A percentile compares a stretch with the other conserved stretches of the same genome.
These are phyloP conservation scores for Platygyra sinensis DNA, from an alignment of 64 coral and sea anemone species.

Conservation along the genomic window DNA sequence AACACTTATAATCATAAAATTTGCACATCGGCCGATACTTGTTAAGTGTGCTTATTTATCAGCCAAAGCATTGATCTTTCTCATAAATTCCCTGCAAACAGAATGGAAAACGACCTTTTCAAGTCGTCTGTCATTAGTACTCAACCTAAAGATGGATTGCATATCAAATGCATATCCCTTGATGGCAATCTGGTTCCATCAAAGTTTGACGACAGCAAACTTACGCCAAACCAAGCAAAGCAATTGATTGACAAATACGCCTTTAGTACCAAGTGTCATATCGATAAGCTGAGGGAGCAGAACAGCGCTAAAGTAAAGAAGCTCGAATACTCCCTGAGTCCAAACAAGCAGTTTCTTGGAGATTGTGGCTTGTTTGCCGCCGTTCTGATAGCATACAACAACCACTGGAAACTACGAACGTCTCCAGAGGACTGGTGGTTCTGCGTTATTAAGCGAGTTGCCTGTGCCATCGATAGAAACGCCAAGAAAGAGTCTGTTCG, in stretches of 20 bases:
- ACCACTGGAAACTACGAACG: conserved; percentile 76
- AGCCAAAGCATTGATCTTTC: too few species aligned
- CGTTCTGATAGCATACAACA: conserved; percentile 43
- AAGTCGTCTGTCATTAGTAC: too few species aligned
- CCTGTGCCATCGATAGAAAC: conserved; percentile 59
- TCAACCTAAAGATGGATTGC: not conserved
- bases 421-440: conserved; percentile 93
- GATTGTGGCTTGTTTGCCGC: conserved; percentile 63
- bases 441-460: conserved; percentile 56
- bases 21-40: too few species aligned
- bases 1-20: too few species aligned
- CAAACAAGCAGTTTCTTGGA: not conserved
- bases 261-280: not conserved
- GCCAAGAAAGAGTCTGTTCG: conserved; percentile 48
- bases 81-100: too few species aligned
- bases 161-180: not conserved
- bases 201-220: not conserved
- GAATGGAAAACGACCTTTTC: too few species aligned
- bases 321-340: not conserved
- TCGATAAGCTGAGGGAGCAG: too few species aligned
- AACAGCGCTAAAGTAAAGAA: not conserved
- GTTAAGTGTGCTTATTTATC: too few species aligned
- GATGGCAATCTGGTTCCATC: not conserved
- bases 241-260: too few species aligned
- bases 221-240: not conserved